Evolutionary conservation across 2,113 vertebrate genomes (phyloP).

Genomic region (Rousettus leschenaultii): DNA sequence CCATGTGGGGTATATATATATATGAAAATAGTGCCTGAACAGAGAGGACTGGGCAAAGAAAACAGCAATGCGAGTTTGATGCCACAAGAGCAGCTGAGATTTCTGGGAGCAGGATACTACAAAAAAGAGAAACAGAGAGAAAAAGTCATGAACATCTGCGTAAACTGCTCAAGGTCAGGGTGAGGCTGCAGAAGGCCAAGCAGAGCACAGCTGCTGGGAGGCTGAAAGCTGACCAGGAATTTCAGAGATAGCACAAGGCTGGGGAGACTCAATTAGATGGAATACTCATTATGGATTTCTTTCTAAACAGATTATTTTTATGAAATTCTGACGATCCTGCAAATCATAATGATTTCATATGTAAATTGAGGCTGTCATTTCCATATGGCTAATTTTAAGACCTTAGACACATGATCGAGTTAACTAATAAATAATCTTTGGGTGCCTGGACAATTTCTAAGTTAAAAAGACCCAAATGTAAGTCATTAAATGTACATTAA

Average conservation of each 20-base stretch:
- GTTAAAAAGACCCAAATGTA: not conserved
- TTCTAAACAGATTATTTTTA: not conserved
- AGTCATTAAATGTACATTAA: not conserved
- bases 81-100: not conserved
- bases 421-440: not conserved
- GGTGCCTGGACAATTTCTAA: not conserved
- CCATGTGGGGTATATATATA: not conserved
- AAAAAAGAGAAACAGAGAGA: not conserved
- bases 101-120: not conserved
- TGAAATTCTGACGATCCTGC: not conserved
- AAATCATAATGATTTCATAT: not conserved
- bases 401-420: not conserved
- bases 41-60: not conserved
- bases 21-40: not conserved
- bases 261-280: not conserved
- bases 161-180: not conserved
- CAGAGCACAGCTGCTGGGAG: not conserved
- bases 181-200: not conserved
- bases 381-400: not conserved
- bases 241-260: not conserved
- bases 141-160: not conserved
- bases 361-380: not conserved
- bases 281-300: not conserved
- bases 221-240: not conserved
- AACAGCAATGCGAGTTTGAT: no score